Evolutionary conservation across 2,797 vertebrate genomes (phyloP).

Genomic region (Phoxinus dragarum): DNA sequence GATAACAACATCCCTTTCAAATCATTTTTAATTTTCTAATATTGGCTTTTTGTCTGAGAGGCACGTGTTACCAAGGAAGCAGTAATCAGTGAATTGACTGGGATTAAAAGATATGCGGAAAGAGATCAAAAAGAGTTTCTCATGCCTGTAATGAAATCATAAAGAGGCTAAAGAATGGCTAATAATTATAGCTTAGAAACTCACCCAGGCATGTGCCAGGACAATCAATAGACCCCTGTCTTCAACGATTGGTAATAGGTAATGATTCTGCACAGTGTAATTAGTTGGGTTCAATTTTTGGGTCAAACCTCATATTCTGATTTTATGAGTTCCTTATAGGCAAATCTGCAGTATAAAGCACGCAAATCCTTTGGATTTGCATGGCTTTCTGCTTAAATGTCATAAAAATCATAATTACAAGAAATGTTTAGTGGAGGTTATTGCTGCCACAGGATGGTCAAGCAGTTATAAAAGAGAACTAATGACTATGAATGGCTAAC

Average conservation of each 20-base stretch:
- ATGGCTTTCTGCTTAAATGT: neutral
- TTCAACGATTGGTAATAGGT: slow-evolving; percentile 18
- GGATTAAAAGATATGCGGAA: slow-evolving; percentile 66
- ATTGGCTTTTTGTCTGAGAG: slow-evolving; percentile 66
- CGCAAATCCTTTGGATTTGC: neutral
- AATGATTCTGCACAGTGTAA: neutral
- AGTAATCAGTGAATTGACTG: slow-evolving; percentile 73
- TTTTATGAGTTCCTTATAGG: slow-evolving; percentile 2
- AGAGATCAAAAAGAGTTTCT: slow-evolving; percentile 70
- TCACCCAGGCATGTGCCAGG: slow-evolving; percentile 19
- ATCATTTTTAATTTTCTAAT: slow-evolving; percentile 74
- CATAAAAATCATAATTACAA: neutral
- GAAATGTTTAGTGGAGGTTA: neutral
- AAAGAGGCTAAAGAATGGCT: slow-evolving; percentile 47
- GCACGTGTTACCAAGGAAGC: slow-evolving; percentile 61
- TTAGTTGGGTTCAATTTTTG: neutral
- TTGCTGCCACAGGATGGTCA: neutral
- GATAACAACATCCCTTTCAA: slow-evolving; percentile 71
- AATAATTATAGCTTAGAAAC: slow-evolving; percentile 59
- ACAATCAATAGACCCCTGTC: slow-evolving; percentile 20
- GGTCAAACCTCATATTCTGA: neutral
- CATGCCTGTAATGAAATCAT: slow-evolving; percentile 66
- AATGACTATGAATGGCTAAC: too few relatives aligned
- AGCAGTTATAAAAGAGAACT: neutral
- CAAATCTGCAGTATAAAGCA: neutral